Evolutionary conservation across 2,888 invertebrate species (phyloP).

Genomic region (Pyrrhopygopsis socrates): DNA sequence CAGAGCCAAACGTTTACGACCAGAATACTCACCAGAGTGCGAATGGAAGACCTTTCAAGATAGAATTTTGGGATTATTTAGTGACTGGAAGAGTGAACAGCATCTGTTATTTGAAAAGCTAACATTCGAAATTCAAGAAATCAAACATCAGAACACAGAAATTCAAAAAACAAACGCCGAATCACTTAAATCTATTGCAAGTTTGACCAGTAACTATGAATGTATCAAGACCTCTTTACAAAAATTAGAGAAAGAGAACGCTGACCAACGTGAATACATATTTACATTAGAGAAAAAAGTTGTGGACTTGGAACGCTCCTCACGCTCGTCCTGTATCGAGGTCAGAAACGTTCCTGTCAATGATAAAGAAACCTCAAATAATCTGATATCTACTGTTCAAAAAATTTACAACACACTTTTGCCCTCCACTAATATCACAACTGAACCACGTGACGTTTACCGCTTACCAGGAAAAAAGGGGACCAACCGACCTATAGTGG

Average conservation of each 20-base stretch:
- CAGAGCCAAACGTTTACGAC: background rate
- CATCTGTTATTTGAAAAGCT: background rate
- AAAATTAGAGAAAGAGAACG: slow-evolving; percentile 5
- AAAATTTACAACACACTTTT: slow-evolving; percentile 23
- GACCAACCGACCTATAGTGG: slow-evolving; percentile 18
- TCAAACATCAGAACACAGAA: background rate
- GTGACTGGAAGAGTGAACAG: slow-evolving; percentile 1
- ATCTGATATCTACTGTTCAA: slow-evolving; percentile 4
- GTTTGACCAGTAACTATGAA: background rate
- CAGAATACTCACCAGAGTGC: background rate
- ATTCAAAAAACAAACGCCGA: slow-evolving; percentile 10
- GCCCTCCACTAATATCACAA: background rate
- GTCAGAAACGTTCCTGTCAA: slow-evolving; percentile 25
- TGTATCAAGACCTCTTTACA: background rate
- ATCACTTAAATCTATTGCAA: background rate
- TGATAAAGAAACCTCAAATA: slow-evolving; percentile 19
- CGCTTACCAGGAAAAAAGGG: slow-evolving; percentile 34
- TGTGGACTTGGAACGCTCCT: background rate
- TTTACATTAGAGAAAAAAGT: slow-evolving; percentile 25
- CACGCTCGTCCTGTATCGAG: slow-evolving; percentile 22
- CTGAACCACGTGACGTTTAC: slow-evolving; percentile 21
- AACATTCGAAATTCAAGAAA: background rate
- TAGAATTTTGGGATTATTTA: background rate
- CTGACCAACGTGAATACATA: slow-evolving; percentile 19
- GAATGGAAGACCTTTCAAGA: background rate